Base-by-base conservation (phyloP, 2,797 vertebrate genomes). In the Rhyacichthys aspro region DNA sequence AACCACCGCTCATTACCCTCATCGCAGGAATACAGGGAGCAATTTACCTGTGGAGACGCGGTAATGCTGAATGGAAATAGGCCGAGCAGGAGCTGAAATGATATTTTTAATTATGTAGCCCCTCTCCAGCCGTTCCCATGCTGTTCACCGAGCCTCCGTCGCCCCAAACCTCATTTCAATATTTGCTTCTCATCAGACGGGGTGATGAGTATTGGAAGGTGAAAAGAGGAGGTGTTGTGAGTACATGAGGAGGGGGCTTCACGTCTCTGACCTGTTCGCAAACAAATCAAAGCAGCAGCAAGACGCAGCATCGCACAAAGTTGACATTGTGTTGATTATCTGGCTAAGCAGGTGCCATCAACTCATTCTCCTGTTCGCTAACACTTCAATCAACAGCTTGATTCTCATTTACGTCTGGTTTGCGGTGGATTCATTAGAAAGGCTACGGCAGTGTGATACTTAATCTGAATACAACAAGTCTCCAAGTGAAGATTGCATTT, bases 51-150 rank as follows among this genome's bases (percentile, higher is more conserved):
- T 59, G 68, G 70, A 74, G 76, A 67, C 46, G 33, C 42, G 45
- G 78, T 75, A 63, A 76, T 70, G 59, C 77, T 44, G 57, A 81
- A 84, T 70, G 83, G 83, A 92, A 92, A 90, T 89, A 83, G 85
- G 81, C 71, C 57, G 68, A 59, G 68, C 77, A 59, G 76, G 82
- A 76, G 84, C 77, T 74, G 85, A 82, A 90, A 90, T 86, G 80
- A 87, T 88, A 63, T 89, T 89, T 88, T 91, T 92, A 92, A 92
- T 93, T 92, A 92, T 81, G 84, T 76, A 7, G 58, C 59, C 55
- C 54, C 72, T 69, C 76, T 68, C 59, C 69, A 41, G 36, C 43
- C 19, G 52, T 70, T 47, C 49, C 75, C 78, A 63, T 57, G 76
- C 82, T 79, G 84, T 59, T 64, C 5, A 41, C 11, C 11, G 8